These are phyloP conservation scores for Scalopus aquaticus DNA, from an alignment of 2,113 vertebrate genomes.

Conservation along the genomic window DNA sequence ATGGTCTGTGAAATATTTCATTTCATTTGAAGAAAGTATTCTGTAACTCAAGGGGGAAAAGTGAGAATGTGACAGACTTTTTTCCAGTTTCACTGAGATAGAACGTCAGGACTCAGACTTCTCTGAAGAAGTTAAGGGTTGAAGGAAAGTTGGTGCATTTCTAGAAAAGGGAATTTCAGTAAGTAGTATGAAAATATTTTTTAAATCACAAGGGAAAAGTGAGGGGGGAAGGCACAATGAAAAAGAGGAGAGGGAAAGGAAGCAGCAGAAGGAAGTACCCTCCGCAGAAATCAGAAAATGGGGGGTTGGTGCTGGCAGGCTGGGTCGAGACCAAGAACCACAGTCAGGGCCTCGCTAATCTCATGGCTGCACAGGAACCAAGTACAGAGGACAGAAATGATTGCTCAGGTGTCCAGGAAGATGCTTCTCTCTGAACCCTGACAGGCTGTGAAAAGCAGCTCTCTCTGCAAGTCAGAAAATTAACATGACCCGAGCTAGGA, in stretches of 20 bases:
- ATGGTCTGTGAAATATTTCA: not conserved
- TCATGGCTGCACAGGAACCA: not conserved
- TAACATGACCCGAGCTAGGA: not conserved
- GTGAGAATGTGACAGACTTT: not conserved
- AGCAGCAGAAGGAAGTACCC: not conserved
- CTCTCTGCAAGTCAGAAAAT: not conserved
- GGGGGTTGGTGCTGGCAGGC: accelerated
- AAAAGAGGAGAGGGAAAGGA: not conserved
- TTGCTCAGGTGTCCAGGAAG: not conserved
- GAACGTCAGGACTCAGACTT: not conserved
- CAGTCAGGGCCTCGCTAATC: not conserved
- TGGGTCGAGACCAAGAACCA: not conserved
- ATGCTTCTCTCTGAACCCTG: not conserved
- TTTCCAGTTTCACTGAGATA: not conserved
- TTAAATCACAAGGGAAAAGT: not conserved
- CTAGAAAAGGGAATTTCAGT: not conserved
- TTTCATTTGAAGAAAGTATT: not conserved
- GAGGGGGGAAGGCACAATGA: not conserved
- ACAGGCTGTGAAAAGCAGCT: not conserved
- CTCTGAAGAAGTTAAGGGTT: not conserved
- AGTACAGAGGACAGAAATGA: not conserved
- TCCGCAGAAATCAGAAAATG: not conserved
- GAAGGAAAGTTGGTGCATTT: not conserved
- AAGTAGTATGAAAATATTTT: not conserved
- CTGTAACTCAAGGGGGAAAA: not conserved